A percentile compares a stretch with the other conserved stretches of the same genome.
phyloP scores from a whole-genome alignment of 2,113 vertebrate genomes.

The Mormyrus lacerda region DNA sequence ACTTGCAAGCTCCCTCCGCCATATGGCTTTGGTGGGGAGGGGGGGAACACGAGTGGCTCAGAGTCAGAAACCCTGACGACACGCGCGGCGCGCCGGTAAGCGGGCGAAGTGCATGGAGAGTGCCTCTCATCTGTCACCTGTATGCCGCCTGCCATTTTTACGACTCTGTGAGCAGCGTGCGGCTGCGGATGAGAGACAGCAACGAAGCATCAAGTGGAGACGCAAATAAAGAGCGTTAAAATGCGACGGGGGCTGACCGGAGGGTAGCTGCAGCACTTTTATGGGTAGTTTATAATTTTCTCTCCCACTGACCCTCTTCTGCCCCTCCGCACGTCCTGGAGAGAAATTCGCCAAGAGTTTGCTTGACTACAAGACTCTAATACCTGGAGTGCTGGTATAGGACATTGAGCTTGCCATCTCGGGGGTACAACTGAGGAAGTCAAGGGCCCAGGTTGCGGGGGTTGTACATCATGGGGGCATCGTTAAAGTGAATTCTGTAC shows the following conservation, averaged over 20 bases:
- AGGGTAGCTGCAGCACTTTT: not conserved
- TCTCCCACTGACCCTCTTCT: not conserved
- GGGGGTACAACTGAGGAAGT: not conserved
- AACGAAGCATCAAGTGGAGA: not conserved
- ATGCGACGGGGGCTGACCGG: not conserved
- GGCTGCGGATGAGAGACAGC: not conserved
- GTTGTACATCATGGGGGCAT: not conserved
- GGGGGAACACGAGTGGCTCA: not conserved
- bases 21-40: slow-evolving; percentile 33
- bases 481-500: not conserved
- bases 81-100: not conserved
- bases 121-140: not conserved
- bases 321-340: not conserved
- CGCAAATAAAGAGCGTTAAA: not conserved
- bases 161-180: not conserved
- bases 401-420: not conserved
- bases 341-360: not conserved
- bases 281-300: not conserved
- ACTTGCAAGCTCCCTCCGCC: slow-evolving; percentile 27
- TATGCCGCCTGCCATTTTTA: not conserved
- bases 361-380: not conserved
- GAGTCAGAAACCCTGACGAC: not conserved
- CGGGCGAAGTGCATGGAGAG: not conserved
- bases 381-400: not conserved
- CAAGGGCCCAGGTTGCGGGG: not conserved